phyloP scores from a whole-genome alignment of 2,888 invertebrate genomes.

The Heliconius charithonia region DNA sequence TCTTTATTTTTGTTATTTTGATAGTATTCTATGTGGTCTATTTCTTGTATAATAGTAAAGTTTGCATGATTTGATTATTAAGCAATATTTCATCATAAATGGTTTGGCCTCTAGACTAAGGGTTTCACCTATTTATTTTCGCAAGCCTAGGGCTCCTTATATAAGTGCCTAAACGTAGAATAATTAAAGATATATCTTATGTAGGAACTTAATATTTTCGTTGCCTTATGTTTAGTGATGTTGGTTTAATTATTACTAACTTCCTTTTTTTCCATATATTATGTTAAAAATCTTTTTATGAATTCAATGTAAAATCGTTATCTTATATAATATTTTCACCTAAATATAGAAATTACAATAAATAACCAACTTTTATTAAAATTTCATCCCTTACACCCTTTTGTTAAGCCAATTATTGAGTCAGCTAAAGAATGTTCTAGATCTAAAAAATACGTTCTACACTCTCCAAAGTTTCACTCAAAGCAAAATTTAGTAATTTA shows the following conservation, averaged over 20 bases:
- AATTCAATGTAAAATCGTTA: slow-evolving; percentile 36
- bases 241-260: slow-evolving; percentile 22
- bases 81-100: slow-evolving; percentile 64
- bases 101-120: slow-evolving; percentile 72
- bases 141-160: slow-evolving; percentile 47
- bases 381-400: slow-evolving; percentile 48
- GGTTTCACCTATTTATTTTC: slow-evolving; percentile 67
- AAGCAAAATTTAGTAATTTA: slow-evolving; percentile 1
- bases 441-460: slow-evolving; percentile 53
- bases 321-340: slow-evolving; percentile 30
- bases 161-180: slow-evolving; percentile 28
- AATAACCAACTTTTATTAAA: slow-evolving; percentile 51
- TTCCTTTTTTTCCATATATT: slow-evolving; percentile 23
- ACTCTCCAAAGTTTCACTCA: slow-evolving; percentile 35
- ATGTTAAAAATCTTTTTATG: slow-evolving; percentile 28
- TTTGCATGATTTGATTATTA: slow-evolving; percentile 66
- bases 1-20: slow-evolving; percentile 70
- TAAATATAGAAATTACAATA: slow-evolving; percentile 41
- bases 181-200: slow-evolving; percentile 4
- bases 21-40: slow-evolving; percentile 80
- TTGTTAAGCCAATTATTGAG: slow-evolving; percentile 35
- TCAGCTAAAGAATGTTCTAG: slow-evolving; percentile 69
- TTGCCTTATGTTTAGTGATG: slow-evolving; percentile 20
- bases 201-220: slow-evolving; percentile 14
- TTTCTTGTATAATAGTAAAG: slow-evolving; percentile 64